Percentiles rank a stretch among this genome's conserved stretches.
These are phyloP conservation scores for Hepsetus odoe DNA, from an alignment of 2,113 vertebrate species.

Conservation along the genomic window DNA sequence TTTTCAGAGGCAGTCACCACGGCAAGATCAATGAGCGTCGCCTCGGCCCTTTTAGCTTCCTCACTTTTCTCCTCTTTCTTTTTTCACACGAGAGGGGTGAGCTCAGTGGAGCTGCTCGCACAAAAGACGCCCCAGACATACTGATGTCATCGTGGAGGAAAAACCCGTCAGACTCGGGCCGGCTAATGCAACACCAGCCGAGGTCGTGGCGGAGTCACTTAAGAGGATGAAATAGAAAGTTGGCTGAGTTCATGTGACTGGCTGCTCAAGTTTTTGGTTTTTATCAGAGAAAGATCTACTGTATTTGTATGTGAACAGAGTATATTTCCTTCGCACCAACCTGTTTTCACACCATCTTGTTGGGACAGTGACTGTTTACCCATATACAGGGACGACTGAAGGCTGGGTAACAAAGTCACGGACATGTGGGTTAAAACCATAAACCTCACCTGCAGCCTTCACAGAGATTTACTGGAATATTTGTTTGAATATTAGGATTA, in stretches of 20 bases:
- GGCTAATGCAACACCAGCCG: slow-evolving; percentile 31
- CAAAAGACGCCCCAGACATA: slow-evolving; percentile 32
- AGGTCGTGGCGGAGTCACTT: slow-evolving; percentile 41
- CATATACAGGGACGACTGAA: neutral
- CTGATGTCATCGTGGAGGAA: slow-evolving; percentile 42
- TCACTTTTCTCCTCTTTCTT: slow-evolving; percentile 37
- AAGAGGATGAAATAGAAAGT: slow-evolving; percentile 26
- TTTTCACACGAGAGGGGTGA: slow-evolving; percentile 12
- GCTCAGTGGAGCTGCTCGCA: slow-evolving; percentile 2
- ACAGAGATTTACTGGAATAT: too few relatives aligned
- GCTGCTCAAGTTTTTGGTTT: neutral
- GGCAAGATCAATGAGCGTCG: slow-evolving; percentile 53
- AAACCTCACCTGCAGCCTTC: neutral
- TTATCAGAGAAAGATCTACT: slow-evolving; percentile 24
- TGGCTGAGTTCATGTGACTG: neutral
- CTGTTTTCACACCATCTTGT: slow-evolving; percentile 27
- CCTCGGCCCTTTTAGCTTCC: slow-evolving; percentile 34
- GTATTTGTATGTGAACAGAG: slow-evolving; percentile 37
- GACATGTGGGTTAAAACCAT: neutral
- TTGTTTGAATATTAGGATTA: too few relatives aligned
- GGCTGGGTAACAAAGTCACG: neutral
- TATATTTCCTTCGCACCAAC: slow-evolving; percentile 5
- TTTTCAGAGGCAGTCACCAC: slow-evolving; percentile 40
- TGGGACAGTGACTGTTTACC: neutral
- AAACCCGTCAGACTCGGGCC: slow-evolving; percentile 51